Base-by-base conservation (phyloP, 2,113 vertebrate genomes). In the Trichomycterus rosablanca region DNA sequence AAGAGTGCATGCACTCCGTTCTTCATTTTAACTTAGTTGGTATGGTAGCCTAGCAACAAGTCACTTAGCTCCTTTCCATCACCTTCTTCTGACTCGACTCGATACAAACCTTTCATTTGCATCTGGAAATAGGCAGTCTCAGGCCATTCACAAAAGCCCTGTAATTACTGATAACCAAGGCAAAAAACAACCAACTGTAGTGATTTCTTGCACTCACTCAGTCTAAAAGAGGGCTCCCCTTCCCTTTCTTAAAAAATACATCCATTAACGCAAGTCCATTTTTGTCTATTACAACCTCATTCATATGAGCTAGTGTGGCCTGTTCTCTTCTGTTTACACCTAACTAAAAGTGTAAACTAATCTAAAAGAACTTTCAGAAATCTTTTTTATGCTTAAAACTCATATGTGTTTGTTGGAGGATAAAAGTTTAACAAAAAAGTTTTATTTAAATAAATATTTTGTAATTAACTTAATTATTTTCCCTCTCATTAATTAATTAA, bases 91-190 rank as follows among this genome's bases (percentile, higher is more conserved):
- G 73, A 72, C 69, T 74, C 69, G 73, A 75, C 37, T 79, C 67
- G 73, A 80, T 59, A 75, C 74, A 80, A 78, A 78, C 76, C 77
- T 73, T 73, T 73, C 72, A 83, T 82, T 73, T 85, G 71, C 81
- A 75, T 81, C 79, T 78, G 74, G 78, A 81, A 83, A 79, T 77
- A 80, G 68, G 76, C 19, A 67, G 63, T 19, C 73, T 66, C 68
- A 22, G 75, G 58, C 69, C 74, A 72, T 63, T 67, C 65, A 77
- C 44, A 74, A 74, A 66, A 69, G 68, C 39, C 40, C 66, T 70
- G 68, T 76, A 81, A 81, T 75, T 73, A 71, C 74, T 66, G 69
- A 74, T 69, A 78, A 80, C 80, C 19, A 28, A 67, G 70, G 74
- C 59, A 51, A 81, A 63, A 54, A 37, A 58, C n/a, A 63, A 59